Percentiles rank a stretch among this genome's conserved stretches.
These are phyloP conservation scores for Bolborhynchus lineola DNA, from an alignment of 2,113 vertebrate species.

Conservation along the genomic window DNA sequence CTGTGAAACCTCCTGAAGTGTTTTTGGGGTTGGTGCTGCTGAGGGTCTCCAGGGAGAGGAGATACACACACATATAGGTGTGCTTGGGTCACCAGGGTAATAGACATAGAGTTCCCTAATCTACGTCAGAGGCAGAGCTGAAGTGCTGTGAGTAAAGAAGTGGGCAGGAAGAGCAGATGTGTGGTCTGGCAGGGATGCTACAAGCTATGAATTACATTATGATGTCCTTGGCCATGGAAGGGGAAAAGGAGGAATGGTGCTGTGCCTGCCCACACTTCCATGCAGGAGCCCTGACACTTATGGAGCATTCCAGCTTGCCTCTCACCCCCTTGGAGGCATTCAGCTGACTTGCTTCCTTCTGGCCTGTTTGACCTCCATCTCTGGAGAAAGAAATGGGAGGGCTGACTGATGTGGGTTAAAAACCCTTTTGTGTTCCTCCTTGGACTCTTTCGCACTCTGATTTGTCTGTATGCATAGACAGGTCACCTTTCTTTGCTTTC, in stretches of 20 bases:
- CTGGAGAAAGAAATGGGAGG: not conserved
- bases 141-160: not conserved
- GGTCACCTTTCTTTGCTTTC: not conserved
- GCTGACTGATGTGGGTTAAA: not conserved
- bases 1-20: not conserved
- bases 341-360: not conserved
- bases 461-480: not conserved
- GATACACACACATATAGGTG: accelerated
- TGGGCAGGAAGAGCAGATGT: not conserved
- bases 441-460: not conserved
- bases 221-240: not conserved
- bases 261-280: accelerated
- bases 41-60: not conserved
- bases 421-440: not conserved
- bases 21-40: not conserved
- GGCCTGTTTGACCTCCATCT: not conserved
- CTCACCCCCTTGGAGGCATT: not conserved
- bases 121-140: not conserved
- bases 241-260: accelerated
- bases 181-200: not conserved
- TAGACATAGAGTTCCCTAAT: not conserved
- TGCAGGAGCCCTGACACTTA: not conserved
- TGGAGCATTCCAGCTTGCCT: not conserved
- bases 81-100: not conserved
- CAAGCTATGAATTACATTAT: not conserved